Percentiles rank a stretch among this genome's conserved stretches.
phyloP scores from a whole-genome alignment of 1,140 invertebrate species.

The Condylostylus longicornis region DNA sequence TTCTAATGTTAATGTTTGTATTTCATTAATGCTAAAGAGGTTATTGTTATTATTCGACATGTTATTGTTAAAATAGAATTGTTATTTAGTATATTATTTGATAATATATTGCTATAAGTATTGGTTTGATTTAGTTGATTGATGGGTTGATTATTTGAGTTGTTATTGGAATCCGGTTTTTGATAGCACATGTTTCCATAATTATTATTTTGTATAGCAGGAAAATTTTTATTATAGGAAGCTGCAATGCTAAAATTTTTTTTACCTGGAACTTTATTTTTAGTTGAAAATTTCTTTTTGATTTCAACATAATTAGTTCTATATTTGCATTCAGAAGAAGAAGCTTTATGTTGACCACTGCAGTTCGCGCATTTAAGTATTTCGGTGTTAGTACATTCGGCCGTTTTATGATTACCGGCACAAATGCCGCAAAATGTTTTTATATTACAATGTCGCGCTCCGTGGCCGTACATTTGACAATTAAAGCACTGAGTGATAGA shows the following conservation, averaged over 20 bases:
- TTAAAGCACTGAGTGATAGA: neutral
- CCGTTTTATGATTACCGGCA: neutral
- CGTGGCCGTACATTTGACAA: neutral
- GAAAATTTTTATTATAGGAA: too few relatives aligned
- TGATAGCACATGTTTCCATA: too few relatives aligned
- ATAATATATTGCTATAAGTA: too few relatives aligned
- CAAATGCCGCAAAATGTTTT: too few relatives aligned
- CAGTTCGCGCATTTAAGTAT: neutral
- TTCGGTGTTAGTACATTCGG: neutral
- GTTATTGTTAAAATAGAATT: neutral
- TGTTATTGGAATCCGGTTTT: too few relatives aligned
- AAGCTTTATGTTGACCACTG: neutral
- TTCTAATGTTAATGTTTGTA: neutral
- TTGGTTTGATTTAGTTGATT: too few relatives aligned
- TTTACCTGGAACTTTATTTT: too few relatives aligned
- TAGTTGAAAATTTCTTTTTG: neutral
- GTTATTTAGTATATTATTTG: neutral
- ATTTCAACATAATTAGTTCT: neutral
- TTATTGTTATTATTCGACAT: too few relatives aligned
- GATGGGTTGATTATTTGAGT: too few relatives aligned
- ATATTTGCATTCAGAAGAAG: neutral
- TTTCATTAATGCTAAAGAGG: neutral
- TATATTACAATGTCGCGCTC: neutral
- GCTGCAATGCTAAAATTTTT: too few relatives aligned
- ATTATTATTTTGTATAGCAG: too few relatives aligned